Base-by-base conservation (phyloP, 2,113 vertebrate species). In the Rhinoderma darwinii region DNA sequence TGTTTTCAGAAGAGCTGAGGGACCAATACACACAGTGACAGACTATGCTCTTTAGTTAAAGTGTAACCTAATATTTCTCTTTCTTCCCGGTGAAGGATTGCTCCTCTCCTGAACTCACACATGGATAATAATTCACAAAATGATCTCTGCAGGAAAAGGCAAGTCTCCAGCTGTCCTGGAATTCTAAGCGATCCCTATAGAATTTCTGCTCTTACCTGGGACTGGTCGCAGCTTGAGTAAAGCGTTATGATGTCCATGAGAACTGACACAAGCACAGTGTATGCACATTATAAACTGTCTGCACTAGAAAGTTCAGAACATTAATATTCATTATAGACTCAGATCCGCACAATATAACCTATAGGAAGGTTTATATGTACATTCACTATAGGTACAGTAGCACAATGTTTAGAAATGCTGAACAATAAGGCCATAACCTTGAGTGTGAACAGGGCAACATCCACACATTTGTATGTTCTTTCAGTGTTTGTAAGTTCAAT, bases 161-260 rank as follows among this genome's bases (percentile, higher is more conserved):
- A 92, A 20, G 4, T 88, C 90, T 74, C 90, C 88, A 88, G 89
- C 89, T 89, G 88, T 8, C 89, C 74, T 14, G 91, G 92, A 88
- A 91, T 90, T 90, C 90, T 89, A 1, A 0, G 89, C 90, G 89
- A 88, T 88, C 87, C 88, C 82, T 88, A 88, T 90, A 91, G 84
- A 91, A 91, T 86, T 89, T 89, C 89, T 77, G 25, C 44, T 47
- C 50, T 74, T 87, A 87, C 17, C 85, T 74, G 68, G 78, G 43
- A 88, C 86, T 78, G 72, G 61, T 83, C 30, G 54, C 37, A 82
- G 78, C 77, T 59, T 87, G 77, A 82, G 84, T 22, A 80, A 59
- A 72, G 17, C 20, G 59, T 9, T 86, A 35, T 54, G 35, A 77
- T 73, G 35, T 81, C 66, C 66, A 75, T 68, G 63, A 87, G 73